Conservation (phyloP, 2,888 invertebrate species). For the Meta bourneti region DNA sequence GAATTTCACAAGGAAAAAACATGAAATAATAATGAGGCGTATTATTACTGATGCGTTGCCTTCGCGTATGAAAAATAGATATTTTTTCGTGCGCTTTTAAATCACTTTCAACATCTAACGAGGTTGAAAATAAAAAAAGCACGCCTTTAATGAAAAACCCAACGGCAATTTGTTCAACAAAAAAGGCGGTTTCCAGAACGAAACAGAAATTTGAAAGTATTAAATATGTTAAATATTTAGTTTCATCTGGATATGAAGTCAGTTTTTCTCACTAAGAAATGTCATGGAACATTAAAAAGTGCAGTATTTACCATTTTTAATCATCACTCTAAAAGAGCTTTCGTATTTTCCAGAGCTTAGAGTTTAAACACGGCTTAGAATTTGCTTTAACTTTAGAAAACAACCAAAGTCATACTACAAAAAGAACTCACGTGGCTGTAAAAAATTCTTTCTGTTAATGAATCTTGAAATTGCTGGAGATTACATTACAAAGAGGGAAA, state of each 20-base stretch:
- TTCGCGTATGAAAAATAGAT: no score
- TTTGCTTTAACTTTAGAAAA: conserved; percentile 6
- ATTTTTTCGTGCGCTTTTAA: no score
- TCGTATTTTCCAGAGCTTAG: conserved; percentile 5
- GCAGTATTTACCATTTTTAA: not conserved
- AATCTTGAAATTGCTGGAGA: conserved; percentile 17
- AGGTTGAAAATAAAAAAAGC: no score
- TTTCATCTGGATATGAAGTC: not conserved
- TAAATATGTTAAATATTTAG: conserved; percentile 25
- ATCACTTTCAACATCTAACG: no score
- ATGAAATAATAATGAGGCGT: no score
- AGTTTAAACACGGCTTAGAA: conserved; percentile 7
- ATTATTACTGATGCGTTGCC: no score
- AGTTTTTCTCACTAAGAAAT: conserved; percentile 7
- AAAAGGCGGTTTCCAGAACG: no score
- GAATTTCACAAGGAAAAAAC: no score
- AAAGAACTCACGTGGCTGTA: not conserved
- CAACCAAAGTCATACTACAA: conserved; percentile 4
- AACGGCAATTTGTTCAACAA: no score
- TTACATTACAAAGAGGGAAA: not conserved
- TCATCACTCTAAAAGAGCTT: not conserved
- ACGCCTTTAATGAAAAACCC: no score
- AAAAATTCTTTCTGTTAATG: conserved; percentile 16
- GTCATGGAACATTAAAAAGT: conserved; percentile 4
- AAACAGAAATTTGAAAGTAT: conserved; percentile 6